Conservation (phyloP, 2,888 invertebrate species). For the Scaeva pyrastri region DNA sequence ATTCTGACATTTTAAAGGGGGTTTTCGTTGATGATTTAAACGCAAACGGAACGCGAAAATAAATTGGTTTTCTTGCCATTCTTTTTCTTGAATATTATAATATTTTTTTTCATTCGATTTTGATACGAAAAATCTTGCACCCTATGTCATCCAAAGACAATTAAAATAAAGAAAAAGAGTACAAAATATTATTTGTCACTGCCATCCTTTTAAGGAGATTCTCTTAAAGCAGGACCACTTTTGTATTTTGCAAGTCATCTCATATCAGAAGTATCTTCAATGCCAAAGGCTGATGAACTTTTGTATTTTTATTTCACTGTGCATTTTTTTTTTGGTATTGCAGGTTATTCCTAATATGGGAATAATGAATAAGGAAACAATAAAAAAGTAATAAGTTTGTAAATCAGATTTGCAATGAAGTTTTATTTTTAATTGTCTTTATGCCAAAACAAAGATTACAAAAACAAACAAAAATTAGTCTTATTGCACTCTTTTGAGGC, state of each 20-base stretch:
- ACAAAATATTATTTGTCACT: too few species aligned
- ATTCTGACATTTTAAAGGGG: too few species aligned
- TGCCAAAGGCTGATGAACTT: slow-evolving; percentile 8
- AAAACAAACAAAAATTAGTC: too few species aligned
- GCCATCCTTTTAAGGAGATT: slow-evolving; percentile 7
- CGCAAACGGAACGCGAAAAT: too few species aligned
- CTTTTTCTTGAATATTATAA: too few species aligned
- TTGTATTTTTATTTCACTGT: background rate
- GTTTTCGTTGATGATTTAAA: too few species aligned
- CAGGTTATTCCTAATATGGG: background rate
- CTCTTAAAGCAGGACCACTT: background rate
- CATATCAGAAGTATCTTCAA: background rate
- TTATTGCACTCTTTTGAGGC: too few species aligned
- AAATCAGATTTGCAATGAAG: background rate
- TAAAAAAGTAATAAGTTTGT: background rate
- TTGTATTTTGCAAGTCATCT: background rate
- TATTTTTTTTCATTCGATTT: too few species aligned
- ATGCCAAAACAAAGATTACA: too few species aligned
- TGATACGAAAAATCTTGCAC: too few species aligned
- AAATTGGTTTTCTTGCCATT: too few species aligned
- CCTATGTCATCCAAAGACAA: background rate
- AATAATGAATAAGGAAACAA: background rate
- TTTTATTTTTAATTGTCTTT: too few species aligned
- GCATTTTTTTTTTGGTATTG: background rate
- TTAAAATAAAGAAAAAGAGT: background rate